phyloP scores from a whole-genome alignment of 2,797 vertebrate species.

The Halcyon badia region DNA sequence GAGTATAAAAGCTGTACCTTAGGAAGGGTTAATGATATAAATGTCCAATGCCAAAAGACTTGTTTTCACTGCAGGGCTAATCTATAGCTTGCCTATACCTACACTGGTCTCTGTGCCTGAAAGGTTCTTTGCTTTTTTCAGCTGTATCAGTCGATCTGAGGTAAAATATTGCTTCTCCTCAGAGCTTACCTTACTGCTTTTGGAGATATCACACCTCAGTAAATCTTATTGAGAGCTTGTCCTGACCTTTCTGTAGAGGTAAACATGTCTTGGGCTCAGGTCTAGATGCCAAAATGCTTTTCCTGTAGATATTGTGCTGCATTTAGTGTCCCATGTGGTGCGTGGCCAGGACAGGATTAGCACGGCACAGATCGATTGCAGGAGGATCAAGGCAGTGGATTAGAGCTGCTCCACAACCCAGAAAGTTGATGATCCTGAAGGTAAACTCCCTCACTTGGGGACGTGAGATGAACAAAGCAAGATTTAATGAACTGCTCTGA shows the following conservation, averaged over 20 bases:
- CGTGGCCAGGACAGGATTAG: conserved; percentile 34
- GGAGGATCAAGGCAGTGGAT: conserved; percentile 15
- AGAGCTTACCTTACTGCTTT: not conserved
- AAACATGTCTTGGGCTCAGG: conserved; percentile 26
- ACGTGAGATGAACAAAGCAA: conserved; percentile 5
- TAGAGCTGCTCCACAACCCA: not conserved
- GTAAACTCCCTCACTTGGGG: not conserved
- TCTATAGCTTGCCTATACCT: not conserved
- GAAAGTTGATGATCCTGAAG: conserved; percentile 1
- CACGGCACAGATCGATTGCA: not conserved
- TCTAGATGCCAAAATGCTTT: conserved; percentile 8
- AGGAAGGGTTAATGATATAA: not conserved
- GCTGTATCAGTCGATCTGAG: not conserved
- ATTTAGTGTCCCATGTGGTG: not conserved
- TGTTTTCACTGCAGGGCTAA: not conserved
- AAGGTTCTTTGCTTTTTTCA: not conserved
- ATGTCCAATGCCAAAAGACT: not conserved
- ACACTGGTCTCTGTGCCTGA: not conserved
- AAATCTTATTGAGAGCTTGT: not conserved
- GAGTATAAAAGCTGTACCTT: not conserved
- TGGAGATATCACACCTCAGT: not conserved
- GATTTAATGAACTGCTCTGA: conserved; percentile 14
- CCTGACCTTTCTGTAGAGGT: not conserved
- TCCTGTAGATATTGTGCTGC: not conserved
- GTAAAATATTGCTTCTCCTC: not conserved